A percentile compares a stretch with the other conserved stretches of the same genome.
Evolutionary conservation across 2,888 invertebrate species (phyloP).

Genomic region (Eilema griseolum): DNA sequence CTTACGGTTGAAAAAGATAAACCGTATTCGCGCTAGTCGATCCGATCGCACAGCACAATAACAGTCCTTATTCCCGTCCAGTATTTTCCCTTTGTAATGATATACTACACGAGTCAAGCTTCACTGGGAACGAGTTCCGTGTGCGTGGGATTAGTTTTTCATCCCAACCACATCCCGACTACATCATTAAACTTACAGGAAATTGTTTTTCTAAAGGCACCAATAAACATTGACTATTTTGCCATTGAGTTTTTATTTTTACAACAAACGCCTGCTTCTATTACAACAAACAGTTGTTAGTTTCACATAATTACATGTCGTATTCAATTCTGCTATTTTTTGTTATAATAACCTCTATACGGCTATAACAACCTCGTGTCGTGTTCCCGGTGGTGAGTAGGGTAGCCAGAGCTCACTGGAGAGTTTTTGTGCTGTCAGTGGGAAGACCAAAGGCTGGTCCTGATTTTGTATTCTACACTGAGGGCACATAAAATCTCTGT

Average conservation of each 20-base stretch:
- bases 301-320: neutral
- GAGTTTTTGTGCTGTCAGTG: too few relatives aligned
- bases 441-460: too few relatives aligned
- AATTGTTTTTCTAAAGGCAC: conserved; percentile 25
- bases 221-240: neutral
- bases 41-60: neutral
- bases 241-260: neutral
- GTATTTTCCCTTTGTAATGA: conserved; percentile 9
- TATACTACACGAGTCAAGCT: conserved; percentile 25
- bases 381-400: too few relatives aligned
- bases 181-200: conserved; percentile 1
- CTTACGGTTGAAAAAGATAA: neutral
- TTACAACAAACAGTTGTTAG: too few relatives aligned
- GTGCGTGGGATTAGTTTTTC: conserved; percentile 62
- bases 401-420: too few relatives aligned
- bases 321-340: neutral
- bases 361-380: too few relatives aligned
- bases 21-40: neutral
- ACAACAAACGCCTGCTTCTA: neutral
- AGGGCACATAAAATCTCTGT: too few relatives aligned
- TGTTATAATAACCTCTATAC: too few relatives aligned
- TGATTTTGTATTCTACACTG: too few relatives aligned
- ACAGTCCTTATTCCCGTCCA: neutral
- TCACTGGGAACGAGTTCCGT: conserved; percentile 44
- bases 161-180: conserved; percentile 42